Base-by-base conservation (phyloP, 2,888 invertebrate genomes). In the Sarcophaga rosellei region DNA sequence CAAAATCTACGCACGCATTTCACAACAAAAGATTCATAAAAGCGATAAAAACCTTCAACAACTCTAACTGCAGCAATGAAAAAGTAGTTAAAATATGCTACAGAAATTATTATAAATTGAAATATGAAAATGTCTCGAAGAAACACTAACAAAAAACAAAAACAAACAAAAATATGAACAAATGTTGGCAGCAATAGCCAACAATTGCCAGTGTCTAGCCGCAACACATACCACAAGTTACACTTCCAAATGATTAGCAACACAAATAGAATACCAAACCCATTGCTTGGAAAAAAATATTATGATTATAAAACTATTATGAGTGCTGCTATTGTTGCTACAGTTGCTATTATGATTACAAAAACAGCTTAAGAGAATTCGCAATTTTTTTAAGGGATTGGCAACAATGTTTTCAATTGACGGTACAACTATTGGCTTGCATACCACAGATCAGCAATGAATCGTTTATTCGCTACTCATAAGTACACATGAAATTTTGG, bases 1-100 rank as follows among this genome's bases (percentile, higher is more conserved):
- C 74, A n/a, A 74, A 83, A 77, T 83, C 80, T 81, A 83, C 83
- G 77, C 83, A 86, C 79, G 83, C 73, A 83, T 86, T 86, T 83
- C 83, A 83, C 83, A 86, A 86, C 68, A 73, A 81, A 81, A 81
- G 86, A 86, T 86, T 79, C 80, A 63, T 76, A 77, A 70, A 80
- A 65, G 47, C 86, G 86, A 86, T 86, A 84, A 86, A 83, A 83
- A 77, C 83, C 80, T 61, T 78, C 77, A 83, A 77, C 77, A 80
- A 20, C 25, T 65, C 25, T 44, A 77, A 75, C 44, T 62, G 15
- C 44, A 59, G 61, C 70, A 53, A 17, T 79, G 35, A 75, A 53
- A 15, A 53, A 61, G 3, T 59, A 63, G 69, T 45, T 23, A 68
- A 17, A 70, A 76, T 72, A 65, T 45, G 45, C 53, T 70, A 57